Conservation (phyloP, 2,888 invertebrate species). For the Hylaea fasciaria region DNA sequence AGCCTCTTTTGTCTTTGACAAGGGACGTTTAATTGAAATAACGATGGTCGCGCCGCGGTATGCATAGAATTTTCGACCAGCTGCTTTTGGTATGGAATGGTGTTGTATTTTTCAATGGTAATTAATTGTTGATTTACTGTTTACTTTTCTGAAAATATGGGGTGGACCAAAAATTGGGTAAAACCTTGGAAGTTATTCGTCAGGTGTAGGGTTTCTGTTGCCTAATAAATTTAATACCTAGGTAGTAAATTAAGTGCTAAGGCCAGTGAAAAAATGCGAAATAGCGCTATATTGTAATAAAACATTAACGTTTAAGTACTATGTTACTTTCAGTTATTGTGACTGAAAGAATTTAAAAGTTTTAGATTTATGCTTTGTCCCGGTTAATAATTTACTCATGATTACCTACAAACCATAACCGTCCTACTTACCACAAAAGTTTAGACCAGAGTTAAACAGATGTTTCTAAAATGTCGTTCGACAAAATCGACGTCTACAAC, state of each 20-base stretch:
- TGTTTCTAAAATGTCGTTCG: too few relatives aligned
- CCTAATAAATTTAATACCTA: constrained; percentile 12
- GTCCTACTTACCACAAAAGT: too few relatives aligned
- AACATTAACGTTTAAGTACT: too few relatives aligned
- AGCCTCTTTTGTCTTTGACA: constrained; percentile 83
- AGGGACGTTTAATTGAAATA: constrained; percentile 83
- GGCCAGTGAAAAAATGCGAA: background rate
- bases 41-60: constrained; percentile 76
- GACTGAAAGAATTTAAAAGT: too few relatives aligned
- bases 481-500: too few relatives aligned
- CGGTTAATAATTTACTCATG: too few relatives aligned
- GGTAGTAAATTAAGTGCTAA: background rate
- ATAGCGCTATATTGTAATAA: too few relatives aligned
- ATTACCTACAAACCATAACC: too few relatives aligned
- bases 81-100: constrained; percentile 60
- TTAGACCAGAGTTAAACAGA: too few relatives aligned
- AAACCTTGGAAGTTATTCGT: constrained; percentile 5
- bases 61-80: constrained; percentile 80
- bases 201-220: constrained; percentile 1
- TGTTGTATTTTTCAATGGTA: constrained; percentile 40
- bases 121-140: constrained; percentile 40
- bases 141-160: constrained; percentile 28
- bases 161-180: constrained; percentile 12
- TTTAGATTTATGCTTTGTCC: too few relatives aligned
- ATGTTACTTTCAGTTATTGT: too few relatives aligned